A percentile compares a stretch with the other conserved stretches of the same genome.
Evolutionary conservation across 2,113 vertebrate species (phyloP).

Genomic region (Trogon surrucura): DNA sequence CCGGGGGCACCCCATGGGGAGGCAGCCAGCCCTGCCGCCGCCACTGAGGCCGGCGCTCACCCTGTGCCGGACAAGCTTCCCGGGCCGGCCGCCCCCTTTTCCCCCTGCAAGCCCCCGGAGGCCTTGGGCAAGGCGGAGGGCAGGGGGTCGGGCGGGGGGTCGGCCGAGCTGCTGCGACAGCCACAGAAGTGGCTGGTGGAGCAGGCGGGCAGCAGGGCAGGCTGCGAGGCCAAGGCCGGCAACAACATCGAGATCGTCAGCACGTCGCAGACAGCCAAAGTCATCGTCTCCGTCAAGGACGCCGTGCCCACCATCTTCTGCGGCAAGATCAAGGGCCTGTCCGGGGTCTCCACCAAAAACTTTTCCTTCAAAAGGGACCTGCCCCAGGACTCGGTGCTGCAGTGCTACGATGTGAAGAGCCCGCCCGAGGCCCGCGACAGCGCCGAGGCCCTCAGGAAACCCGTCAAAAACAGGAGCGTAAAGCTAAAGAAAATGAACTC

Average conservation of each 20-base stretch:
- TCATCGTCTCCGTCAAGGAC: conserved; percentile 97
- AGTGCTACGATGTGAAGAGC: conserved; percentile 83
- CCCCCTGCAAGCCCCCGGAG: conserved; percentile 53
- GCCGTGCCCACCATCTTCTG: conserved; percentile 94
- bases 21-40: not conserved
- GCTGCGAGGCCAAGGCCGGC: conserved; percentile 80
- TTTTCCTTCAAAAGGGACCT: conserved; percentile 96
- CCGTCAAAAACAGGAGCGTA: conserved; percentile 90
- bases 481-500: conserved; percentile 99
- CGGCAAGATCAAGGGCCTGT: conserved; percentile 95
- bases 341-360: conserved; percentile 97
- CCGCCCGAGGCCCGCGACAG: conserved; percentile 83
- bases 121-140: conserved; percentile 70
- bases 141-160: conserved; percentile 72
- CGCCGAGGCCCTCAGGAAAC: conserved; percentile 86
- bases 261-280: conserved; percentile 93
- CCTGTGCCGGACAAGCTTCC: conserved; percentile 52
- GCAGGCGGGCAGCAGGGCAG: conserved; percentile 60
- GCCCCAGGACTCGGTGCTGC: conserved; percentile 85
- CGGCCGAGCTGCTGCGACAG: conserved; percentile 82
- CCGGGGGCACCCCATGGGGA: conserved; percentile 48
- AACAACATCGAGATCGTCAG: conserved; percentile 89
- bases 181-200: conserved; percentile 89
- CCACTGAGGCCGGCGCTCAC: not conserved
- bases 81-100: conserved; percentile 56